Percentiles rank a stretch among this genome's conserved stretches.
These are phyloP conservation scores for Heptranchias perlo DNA, from an alignment of 2,113 vertebrate species.

Conservation along the genomic window DNA sequence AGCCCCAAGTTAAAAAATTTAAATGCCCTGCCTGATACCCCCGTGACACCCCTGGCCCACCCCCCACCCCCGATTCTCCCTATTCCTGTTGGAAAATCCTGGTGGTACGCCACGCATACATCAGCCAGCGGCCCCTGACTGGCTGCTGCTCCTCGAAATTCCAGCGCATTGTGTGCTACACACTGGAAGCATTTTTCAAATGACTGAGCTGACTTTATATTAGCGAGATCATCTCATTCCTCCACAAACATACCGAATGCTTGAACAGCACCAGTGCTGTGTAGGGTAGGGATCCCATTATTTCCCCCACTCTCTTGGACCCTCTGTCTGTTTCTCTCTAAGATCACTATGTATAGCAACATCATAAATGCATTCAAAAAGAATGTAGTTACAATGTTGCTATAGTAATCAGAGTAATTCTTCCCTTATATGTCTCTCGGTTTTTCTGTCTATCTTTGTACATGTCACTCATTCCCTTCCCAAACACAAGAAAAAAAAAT, in stretches of 20 bases:
- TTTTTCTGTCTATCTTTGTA: neutral
- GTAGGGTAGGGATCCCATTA: neutral
- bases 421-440: neutral
- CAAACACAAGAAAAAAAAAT: neutral
- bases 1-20: too few species aligned
- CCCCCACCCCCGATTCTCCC: too few species aligned
- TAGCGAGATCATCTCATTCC: neutral
- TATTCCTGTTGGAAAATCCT: too few species aligned
- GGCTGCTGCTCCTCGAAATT: too few species aligned
- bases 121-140: too few species aligned
- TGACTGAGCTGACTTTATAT: too few species aligned
- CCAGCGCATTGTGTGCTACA: too few species aligned
- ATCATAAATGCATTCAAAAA: neutral
- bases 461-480: neutral
- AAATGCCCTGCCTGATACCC: too few species aligned
- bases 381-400: neutral
- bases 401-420: neutral
- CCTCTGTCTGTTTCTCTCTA: neutral
- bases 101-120: too few species aligned
- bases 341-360: neutral
- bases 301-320: neutral
- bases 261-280: neutral
- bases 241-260: neutral
- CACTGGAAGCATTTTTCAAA: too few species aligned
- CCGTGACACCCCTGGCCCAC: too few species aligned